phyloP scores from a whole-genome alignment of 2,888 invertebrate genomes.

The Cabera pusaria region DNA sequence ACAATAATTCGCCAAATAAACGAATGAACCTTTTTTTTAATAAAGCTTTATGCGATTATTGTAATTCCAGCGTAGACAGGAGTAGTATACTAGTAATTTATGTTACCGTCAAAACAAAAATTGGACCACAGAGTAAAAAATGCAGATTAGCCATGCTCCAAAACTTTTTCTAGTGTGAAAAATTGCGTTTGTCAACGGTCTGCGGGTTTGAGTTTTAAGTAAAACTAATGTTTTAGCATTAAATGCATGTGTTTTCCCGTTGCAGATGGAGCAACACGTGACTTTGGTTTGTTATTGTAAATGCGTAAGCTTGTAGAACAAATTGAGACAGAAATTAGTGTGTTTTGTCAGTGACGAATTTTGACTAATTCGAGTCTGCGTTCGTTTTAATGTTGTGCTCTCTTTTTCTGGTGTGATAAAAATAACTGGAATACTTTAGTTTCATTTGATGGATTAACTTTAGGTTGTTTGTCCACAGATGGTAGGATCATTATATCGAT shows the following conservation, averaged over 20 bases:
- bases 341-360: conserved; percentile 5
- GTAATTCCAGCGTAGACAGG: too few species aligned
- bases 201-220: conserved; percentile 66
- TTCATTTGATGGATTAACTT: too few species aligned
- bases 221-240: conserved; percentile 76
- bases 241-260: conserved; percentile 59
- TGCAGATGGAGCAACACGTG: conserved; percentile 66
- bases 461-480: too few species aligned
- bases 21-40: too few species aligned
- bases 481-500: too few species aligned
- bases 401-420: too few species aligned
- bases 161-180: conserved; percentile 77
- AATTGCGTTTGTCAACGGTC: conserved; percentile 71
- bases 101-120: conserved; percentile 25
- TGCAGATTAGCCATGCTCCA: conserved; percentile 58
- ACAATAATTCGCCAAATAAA: too few species aligned
- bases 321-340: conserved; percentile 37
- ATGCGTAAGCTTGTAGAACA: conserved; percentile 48
- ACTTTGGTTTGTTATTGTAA: conserved; percentile 53
- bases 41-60: too few species aligned
- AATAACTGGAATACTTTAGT: too few species aligned
- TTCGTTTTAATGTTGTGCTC: too few species aligned
- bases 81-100: too few species aligned
- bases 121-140: conserved; percentile 43
- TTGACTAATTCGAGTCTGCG: not conserved